Evolutionary conservation across 2,113 vertebrate genomes (phyloP), one percentile per base, ranked within the genome.

Genomic region (Origma solitaria): DNA sequence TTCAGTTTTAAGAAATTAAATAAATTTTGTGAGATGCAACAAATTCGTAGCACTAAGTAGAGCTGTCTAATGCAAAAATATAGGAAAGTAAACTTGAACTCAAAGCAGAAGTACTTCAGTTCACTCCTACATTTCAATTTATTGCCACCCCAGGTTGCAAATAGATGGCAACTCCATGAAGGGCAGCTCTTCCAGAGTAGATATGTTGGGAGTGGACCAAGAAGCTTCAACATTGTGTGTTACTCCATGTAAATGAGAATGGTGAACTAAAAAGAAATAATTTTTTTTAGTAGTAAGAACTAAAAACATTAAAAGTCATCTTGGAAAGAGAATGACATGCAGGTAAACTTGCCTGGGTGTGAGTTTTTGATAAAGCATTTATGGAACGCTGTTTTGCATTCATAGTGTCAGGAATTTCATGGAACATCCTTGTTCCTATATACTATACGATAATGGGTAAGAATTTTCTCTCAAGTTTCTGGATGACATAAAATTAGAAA

Each of bases 381-480:
- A 56, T 65, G 6, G 6, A 11, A 49, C 8, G 3, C 2, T 82
- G 7, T 18, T 78, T 61, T 78, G 3, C 7, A 33, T 65, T 75
- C 42, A 30, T 17, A 40, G 10, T 33, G 4, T 15, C 6, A 79
- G 31, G 37, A 82, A 28, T 44, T 53, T 15, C 3, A 24, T 4
- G 7, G 7, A 73, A 0, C 3, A 42, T 18, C 22, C 14, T 44
- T 65, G 3, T 23, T 6, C 11, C 22, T 35, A 0, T 3, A 4
- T 50, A 15, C 22, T 57, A 6, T 9, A 51, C 20, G 21, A 35
- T 6, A 5, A 40, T 4, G 4, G 12, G 3, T 27, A n/a, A 42
- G 19, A 90, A 53, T 66, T 35, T 73, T 82, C 16, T 53, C 22
- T 73, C 31, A 70, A 50, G 11, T 42, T 66, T 87, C 28, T 38